A percentile compares a stretch with the other conserved stretches of the same genome.
Evolutionary conservation across 1,140 invertebrate species (phyloP).

Genomic region (Drosophila ercepeae): DNA sequence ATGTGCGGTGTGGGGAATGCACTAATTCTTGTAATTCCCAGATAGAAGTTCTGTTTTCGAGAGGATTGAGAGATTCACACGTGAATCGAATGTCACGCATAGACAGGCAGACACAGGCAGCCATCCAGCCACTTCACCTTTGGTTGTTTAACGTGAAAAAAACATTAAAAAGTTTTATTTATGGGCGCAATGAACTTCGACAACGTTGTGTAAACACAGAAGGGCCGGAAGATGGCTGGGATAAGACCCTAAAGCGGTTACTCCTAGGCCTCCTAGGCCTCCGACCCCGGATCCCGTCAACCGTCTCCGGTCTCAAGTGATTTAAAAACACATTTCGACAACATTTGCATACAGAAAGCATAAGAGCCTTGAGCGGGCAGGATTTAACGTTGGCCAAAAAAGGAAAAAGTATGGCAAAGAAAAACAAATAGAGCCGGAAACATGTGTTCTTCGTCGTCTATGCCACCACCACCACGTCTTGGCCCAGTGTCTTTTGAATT

Average conservation of each 20-base stretch:
- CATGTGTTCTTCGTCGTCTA: constrained; percentile 10
- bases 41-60: background rate
- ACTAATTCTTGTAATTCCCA: background rate
- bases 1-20: background rate
- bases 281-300: background rate
- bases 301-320: constrained; percentile 33
- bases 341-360: constrained; percentile 33
- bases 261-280: background rate
- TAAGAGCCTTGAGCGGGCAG: constrained; percentile 14
- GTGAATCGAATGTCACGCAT: constrained; percentile 18
- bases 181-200: constrained; percentile 52
- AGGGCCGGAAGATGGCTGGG: constrained; percentile 7
- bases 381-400: constrained; percentile 13
- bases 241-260: constrained; percentile 25
- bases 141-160: constrained; percentile 10
- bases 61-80: constrained; percentile 3
- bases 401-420: constrained; percentile 1
- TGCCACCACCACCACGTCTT: background rate
- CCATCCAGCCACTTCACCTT: background rate
- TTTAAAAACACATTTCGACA: constrained; percentile 35
- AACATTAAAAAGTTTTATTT: constrained; percentile 42
- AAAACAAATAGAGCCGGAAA: constrained; percentile 1
- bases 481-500: background rate
- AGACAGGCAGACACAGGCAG: constrained; percentile 2
- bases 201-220: constrained; percentile 15